A percentile compares a stretch with the other conserved stretches of the same genome.
Conservation (phyloP, 2,113 vertebrate species). For the Rhinopomastus cyanomelas region DNA sequence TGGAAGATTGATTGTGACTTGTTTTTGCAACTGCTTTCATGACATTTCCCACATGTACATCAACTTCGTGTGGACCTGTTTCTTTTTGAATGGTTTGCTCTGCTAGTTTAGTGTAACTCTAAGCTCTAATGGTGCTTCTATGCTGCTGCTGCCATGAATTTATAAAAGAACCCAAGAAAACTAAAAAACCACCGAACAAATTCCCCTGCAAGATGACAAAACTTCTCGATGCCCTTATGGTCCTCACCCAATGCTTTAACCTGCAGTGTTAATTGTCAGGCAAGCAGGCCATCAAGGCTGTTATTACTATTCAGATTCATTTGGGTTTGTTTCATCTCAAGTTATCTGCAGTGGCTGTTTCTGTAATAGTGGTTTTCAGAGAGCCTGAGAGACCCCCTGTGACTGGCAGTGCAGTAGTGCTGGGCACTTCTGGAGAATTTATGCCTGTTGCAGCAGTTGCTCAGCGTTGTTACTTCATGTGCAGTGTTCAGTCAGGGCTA, state of each 20-base stretch:
- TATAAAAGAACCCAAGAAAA: not conserved
- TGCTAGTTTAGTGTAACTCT: not conserved
- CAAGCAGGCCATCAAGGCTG: not conserved
- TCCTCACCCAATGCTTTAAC: not conserved
- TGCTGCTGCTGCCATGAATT: not conserved
- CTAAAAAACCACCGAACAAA: no score
- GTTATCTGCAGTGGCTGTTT: not conserved
- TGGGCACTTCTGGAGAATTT: not conserved
- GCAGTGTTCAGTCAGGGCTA: not conserved
- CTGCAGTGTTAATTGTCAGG: not conserved
- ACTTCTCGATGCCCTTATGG: not conserved
- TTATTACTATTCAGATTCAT: not conserved
- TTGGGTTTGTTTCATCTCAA: not conserved
- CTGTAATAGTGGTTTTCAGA: not conserved
- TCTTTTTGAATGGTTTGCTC: not conserved
- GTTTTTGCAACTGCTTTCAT: not conserved
- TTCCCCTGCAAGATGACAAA: not conserved
- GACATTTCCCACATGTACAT: not conserved
- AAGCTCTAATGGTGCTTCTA: not conserved
- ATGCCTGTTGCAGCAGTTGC: not conserved
- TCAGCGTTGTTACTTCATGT: not conserved
- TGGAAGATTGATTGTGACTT: not conserved
- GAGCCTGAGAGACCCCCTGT: not conserved
- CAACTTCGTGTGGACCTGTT: not conserved
- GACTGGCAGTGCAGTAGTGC: not conserved